Evolutionary conservation across 2,797 vertebrate species (phyloP), one percentile per base, ranked within the genome.

Genomic region (Esox masquinongy): DNA sequence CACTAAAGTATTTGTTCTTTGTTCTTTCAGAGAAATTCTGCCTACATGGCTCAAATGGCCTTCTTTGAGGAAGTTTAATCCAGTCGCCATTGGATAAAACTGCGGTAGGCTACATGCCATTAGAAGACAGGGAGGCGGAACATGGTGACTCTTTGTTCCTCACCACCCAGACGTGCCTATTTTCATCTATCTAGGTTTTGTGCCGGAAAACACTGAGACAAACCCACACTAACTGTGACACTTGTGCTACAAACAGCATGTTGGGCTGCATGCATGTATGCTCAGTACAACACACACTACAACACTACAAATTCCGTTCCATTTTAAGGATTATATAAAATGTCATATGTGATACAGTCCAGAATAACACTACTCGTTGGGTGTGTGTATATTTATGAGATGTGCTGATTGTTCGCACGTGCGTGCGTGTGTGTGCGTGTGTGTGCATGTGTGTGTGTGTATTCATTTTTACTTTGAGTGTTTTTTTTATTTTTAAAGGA

Each of bases 21-120:
- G 83, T 69, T 83, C 74, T 89, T 92, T 39, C 90, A 95, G 94
- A 88, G 94, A 72, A 95, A 95, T 86, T 94, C 94, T 1, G 93
- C 94, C 1, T 95, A 94, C 88, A 94, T 94, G 94, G 90, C 92
- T 88, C 95, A 95, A 85, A 94, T 94, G 94, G 92, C 92, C 73
- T 95, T 82, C 87, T 94, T 94, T 74, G 94, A 95, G 87, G 94
- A 95, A 83, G 94, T 95, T 83, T 95, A 92, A 95, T 68, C 50
- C n/a, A 0, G 0, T 15, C 56, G 34, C 69, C 49, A 59, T 47
- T 16, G 72, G 68, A 68, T 72, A 73, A 79, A 73, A 31, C 11
- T 8, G 68, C 50, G 49, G 69, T 61, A 61, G 22, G 56, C 50
- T 19, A 0, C 0, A 11, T 67, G 34, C 69, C 49, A 59, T 47